Evolutionary conservation across 1,140 invertebrate species (phyloP).

Genomic region (Rhyzopertha dominica): DNA sequence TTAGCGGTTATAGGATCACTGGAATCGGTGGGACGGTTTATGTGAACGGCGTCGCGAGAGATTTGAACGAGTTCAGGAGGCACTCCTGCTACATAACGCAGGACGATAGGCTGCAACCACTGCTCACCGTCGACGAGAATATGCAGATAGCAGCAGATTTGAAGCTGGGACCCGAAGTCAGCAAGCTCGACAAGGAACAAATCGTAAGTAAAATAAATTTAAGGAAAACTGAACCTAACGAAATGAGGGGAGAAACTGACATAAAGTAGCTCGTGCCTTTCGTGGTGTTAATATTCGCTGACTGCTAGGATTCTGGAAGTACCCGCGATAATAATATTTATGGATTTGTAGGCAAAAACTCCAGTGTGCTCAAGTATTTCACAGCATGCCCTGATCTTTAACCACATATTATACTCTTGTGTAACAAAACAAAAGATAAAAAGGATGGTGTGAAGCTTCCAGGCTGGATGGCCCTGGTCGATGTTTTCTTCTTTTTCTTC

Average conservation of each 20-base stretch:
- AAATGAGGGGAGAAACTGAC: neutral
- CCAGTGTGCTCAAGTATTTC: no score
- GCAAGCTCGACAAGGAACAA: conserved; percentile 56
- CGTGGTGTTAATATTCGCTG: no score
- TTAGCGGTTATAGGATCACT: conserved; percentile 63
- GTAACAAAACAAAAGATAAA: no score
- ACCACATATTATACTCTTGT: no score
- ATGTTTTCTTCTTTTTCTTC: no score
- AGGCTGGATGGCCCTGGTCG: no score
- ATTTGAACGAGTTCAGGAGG: conserved; percentile 71
- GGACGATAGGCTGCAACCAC: conserved; percentile 76
- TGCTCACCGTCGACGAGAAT: conserved; percentile 80
- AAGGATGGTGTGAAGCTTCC: no score
- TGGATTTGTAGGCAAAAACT: no score
- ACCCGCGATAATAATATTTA: no score
- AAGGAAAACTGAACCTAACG: neutral
- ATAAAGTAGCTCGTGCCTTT: neutral
- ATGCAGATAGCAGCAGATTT: conserved; percentile 83
- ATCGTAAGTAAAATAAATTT: conserved; percentile 53
- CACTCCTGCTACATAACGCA: conserved; percentile 90
- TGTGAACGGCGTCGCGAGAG: conserved; percentile 66
- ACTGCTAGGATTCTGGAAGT: no score
- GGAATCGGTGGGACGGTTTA: conserved; percentile 52
- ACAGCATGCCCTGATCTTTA: no score
- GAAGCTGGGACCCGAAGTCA: conserved; percentile 68